phyloP scores from a whole-genome alignment of 1,140 invertebrate species.

The Ctenoplectra terminalis region DNA sequence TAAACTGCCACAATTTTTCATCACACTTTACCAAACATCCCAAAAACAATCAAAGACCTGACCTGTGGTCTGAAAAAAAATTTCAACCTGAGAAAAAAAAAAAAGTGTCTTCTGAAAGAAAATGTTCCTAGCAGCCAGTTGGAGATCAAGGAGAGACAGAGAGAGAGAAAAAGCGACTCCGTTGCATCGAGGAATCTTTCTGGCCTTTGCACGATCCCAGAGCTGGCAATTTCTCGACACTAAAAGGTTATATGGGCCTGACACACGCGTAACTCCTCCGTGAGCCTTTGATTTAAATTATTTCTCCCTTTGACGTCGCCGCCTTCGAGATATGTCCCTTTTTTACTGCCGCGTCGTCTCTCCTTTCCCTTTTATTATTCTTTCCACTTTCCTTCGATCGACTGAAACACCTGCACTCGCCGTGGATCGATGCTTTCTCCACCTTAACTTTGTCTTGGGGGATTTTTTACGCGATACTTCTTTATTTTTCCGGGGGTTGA shows the following conservation, averaged over 20 bases:
- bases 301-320: constrained; percentile 35
- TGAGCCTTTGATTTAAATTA: constrained; percentile 60
- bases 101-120: too few relatives aligned
- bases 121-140: too few relatives aligned
- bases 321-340: constrained; percentile 13
- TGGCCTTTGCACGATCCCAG: background rate
- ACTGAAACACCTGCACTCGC: constrained; percentile 1
- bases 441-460: background rate
- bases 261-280: constrained; percentile 39
- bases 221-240: constrained; percentile 49
- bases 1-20: too few relatives aligned
- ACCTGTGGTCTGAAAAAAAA: too few relatives aligned
- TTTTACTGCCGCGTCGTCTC: constrained; percentile 15
- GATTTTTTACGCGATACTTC: background rate
- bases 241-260: constrained; percentile 40
- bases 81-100: too few relatives aligned
- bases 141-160: too few relatives aligned
- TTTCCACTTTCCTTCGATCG: constrained; percentile 14
- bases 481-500: background rate
- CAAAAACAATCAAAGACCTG: too few relatives aligned
- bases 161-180: constrained; percentile 14
- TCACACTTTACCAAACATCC: too few relatives aligned
- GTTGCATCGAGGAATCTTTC: background rate
- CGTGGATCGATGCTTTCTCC: background rate
- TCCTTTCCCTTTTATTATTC: constrained; percentile 34